Conservation (phyloP, 2,113 vertebrate species). For the Lampris megalopsis region DNA sequence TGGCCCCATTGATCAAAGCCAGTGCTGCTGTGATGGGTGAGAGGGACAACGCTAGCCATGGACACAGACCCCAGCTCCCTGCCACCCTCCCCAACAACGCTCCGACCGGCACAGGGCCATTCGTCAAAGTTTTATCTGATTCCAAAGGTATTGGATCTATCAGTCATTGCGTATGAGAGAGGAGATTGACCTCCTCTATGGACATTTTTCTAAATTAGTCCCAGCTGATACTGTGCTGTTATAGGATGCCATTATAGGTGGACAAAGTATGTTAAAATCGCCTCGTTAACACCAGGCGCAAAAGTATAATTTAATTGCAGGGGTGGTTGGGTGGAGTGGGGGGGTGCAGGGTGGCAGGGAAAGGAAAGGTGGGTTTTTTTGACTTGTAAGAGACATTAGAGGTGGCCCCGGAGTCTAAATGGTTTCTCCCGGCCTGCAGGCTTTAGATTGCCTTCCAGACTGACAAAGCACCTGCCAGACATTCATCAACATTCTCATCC, state of each 20-base stretch:
- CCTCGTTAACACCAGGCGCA: conserved; percentile 65
- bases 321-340: conserved; percentile 37
- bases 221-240: conserved; percentile 73
- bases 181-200: conserved; percentile 84
- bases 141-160: conserved; percentile 93
- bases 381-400: conserved; percentile 57
- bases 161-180: conserved; percentile 90
- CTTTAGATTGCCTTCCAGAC: conserved; percentile 84
- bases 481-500: conserved; percentile 84
- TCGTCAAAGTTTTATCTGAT: conserved; percentile 99
- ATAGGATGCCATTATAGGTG: conserved; percentile 58
- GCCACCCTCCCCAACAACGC: conserved; percentile 73
- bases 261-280: conserved; percentile 58
- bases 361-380: conserved; percentile 48
- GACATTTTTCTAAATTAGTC: conserved; percentile 84
- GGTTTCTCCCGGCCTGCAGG: conserved; percentile 75
- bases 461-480: conserved; percentile 88
- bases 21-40: conserved; percentile 82
- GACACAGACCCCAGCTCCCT: conserved; percentile 71
- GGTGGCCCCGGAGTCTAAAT: conserved; percentile 76
- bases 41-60: conserved; percentile 81
- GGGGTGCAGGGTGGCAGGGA: neutral
- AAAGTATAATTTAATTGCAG: conserved; percentile 67
- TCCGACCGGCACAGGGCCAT: conserved; percentile 82
- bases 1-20: conserved; percentile 90